A percentile compares a stretch with the other conserved stretches of the same genome.
phyloP scores from a whole-genome alignment of 2,113 vertebrate species.

The Pseudorhombus dupliciocellatus region DNA sequence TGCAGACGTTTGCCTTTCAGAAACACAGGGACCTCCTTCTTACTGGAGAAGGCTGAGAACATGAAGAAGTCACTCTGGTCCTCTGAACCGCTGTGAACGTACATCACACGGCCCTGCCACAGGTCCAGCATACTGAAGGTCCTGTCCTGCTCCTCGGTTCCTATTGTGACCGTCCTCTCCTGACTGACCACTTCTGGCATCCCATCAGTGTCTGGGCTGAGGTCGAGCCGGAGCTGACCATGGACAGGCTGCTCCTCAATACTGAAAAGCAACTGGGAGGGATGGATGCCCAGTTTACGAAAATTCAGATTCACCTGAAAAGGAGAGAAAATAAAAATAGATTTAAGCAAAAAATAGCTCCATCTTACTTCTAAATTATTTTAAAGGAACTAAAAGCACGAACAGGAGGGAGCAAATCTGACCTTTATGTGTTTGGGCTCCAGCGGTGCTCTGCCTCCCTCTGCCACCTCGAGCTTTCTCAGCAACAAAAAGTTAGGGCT shows the following conservation, averaged over 20 bases:
- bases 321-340: background rate
- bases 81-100: conserved; percentile 88
- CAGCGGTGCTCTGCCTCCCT: conserved; percentile 83
- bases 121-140: conserved; percentile 87
- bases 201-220: conserved; percentile 35
- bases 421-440: conserved; percentile 85
- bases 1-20: conserved; percentile 76
- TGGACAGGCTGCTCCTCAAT: conserved; percentile 81
- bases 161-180: conserved; percentile 18
- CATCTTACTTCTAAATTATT: background rate
- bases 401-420: background rate
- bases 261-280: conserved; percentile 85
- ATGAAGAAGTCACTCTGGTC: conserved; percentile 82
- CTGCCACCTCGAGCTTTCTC: conserved; percentile 82
- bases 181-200: background rate
- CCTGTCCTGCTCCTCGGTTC: conserved; percentile 56
- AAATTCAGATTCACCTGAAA: conserved; percentile 82
- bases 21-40: conserved; percentile 73
- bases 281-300: conserved; percentile 78
- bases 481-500: conserved; percentile 76
- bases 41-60: conserved; percentile 83
- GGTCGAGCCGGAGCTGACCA: conserved; percentile 82
- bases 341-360: background rate
- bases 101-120: conserved; percentile 83
- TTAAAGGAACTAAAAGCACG: background rate